These are phyloP conservation scores for Sebastes umbrosus DNA, from an alignment of 2,797 vertebrate species.

Conservation along the genomic window DNA sequence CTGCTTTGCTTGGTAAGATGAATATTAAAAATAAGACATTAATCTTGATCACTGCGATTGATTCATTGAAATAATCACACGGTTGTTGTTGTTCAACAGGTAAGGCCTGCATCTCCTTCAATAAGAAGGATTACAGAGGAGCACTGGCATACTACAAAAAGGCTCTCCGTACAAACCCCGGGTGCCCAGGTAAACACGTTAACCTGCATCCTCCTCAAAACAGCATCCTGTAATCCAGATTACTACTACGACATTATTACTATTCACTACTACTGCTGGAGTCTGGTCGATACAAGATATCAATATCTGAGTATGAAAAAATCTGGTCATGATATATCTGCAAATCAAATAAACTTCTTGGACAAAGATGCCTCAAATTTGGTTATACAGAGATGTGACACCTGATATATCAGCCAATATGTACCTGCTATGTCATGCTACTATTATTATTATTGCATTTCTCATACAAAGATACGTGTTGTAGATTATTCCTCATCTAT, in stretches of 20 bases:
- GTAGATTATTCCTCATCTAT: not conserved
- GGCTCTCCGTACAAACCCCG: constrained; percentile 96
- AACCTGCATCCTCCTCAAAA: not conserved
- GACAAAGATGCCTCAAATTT: not conserved
- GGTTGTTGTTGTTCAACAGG: constrained; percentile 77
- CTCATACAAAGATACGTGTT: not conserved
- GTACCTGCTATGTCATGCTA: not conserved
- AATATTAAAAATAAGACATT: not conserved
- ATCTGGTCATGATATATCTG: not conserved
- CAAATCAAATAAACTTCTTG: not conserved
- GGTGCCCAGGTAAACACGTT: constrained; percentile 90
- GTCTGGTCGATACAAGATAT: not conserved
- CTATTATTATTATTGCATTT: not conserved
- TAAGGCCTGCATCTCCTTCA: constrained; percentile 99
- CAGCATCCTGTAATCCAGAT: not conserved
- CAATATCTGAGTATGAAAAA: not conserved
- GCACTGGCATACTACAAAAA: constrained; percentile 99
- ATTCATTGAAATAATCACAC: not conserved
- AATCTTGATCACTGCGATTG: not conserved
- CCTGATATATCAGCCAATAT: not conserved
- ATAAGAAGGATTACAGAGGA: constrained; percentile 99
- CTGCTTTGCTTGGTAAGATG: constrained; percentile 91
- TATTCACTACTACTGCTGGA: not conserved
- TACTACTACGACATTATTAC: not conserved
- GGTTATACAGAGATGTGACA: not conserved